phyloP scores from a whole-genome alignment of 2,797 vertebrate species.

The Borostomias antarcticus region DNA sequence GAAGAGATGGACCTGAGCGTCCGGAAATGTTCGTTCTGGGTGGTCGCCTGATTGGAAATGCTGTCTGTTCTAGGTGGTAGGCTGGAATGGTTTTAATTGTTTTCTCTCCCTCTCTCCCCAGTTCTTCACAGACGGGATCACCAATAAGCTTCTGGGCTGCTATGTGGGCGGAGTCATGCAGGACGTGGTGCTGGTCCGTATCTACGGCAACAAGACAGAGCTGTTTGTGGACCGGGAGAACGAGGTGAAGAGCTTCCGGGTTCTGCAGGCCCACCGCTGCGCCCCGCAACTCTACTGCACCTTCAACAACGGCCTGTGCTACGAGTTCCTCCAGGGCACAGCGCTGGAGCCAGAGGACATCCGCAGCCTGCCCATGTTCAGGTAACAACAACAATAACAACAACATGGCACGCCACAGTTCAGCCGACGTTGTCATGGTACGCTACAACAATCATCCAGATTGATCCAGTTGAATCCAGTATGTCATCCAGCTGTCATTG shows the following conservation, averaged over 20 bases:
- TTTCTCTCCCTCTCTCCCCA: slow-evolving; percentile 48
- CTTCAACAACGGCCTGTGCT: slow-evolving; percentile 96
- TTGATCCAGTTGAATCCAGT: no score
- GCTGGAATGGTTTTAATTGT: not conserved
- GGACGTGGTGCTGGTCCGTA: slow-evolving; percentile 92
- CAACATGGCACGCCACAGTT: no score
- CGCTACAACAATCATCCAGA: no score
- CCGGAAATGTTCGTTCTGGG: no score
- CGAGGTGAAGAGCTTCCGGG: slow-evolving; percentile 95
- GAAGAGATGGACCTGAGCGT: no score
- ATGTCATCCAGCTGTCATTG: no score
- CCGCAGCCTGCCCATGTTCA: slow-evolving; percentile 86
- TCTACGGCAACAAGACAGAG: slow-evolving; percentile 97
- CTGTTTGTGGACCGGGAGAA: slow-evolving; percentile 93
- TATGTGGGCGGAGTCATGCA: slow-evolving; percentile 83
- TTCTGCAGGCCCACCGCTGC: slow-evolving; percentile 90
- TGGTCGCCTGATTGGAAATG: no score
- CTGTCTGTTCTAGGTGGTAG: not conserved
- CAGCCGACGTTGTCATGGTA: no score
- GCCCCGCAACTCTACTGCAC: slow-evolving; percentile 94
- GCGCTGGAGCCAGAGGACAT: slow-evolving; percentile 92
- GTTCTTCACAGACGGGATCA: slow-evolving; percentile 97
- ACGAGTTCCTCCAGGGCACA: slow-evolving; percentile 93
- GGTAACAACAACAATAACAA: slow-evolving; percentile 72
- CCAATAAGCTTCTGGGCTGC: slow-evolving; percentile 96